Base-by-base conservation (phyloP, 1,140 invertebrate genomes). In the Diorhabda sublineata region DNA sequence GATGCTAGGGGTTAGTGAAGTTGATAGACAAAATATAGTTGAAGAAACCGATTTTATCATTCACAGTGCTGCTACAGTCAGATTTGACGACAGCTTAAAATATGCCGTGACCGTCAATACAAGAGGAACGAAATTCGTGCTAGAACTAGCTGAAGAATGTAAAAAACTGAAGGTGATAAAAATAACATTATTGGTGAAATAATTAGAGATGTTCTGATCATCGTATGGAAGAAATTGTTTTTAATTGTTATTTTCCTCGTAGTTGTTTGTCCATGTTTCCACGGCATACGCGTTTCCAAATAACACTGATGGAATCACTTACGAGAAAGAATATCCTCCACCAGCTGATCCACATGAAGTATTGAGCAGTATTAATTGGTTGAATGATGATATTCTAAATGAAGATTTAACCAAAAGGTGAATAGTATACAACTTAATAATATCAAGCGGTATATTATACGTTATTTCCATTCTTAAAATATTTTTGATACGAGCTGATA, bases 21-120 rank as follows among this genome's bases (percentile, higher is more conserved):
- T 85, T n/a, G 91, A 97, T 80, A 82, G 88, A 61, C 77, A 89
- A 67, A 82, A 86, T 11, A 78, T 98, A 0, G 83, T 84, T 42
- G 85, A 92, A 4, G 87, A 90, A 70, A 87, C 96, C 2, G 84
- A 90, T 52, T 88, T 97, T 61, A 90, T 98, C 1, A 94, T 95
- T 77, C 96, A 98, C 77, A 92, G 88, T 44, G 97, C 96, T 0
- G 97, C 97, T 1, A 97, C 96, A 58, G 92, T 93, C 67, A 87
- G 88, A 78, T 93, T 94, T 71, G 91, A 93, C 69, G 91, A 92
- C 73, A 82, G 87, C 4, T 76, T 94, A 3, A 91, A 90, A 67
- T 88, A 84, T 70, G 90, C 92, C 0, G 89, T 93, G 2, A 78
- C 91, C 2, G 80, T 93, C 72, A 94, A 93, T 75, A 89, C 91